These are phyloP conservation scores for Leptinotarsa lineolata DNA, from an alignment of 1,140 invertebrate species.

Conservation along the genomic window DNA sequence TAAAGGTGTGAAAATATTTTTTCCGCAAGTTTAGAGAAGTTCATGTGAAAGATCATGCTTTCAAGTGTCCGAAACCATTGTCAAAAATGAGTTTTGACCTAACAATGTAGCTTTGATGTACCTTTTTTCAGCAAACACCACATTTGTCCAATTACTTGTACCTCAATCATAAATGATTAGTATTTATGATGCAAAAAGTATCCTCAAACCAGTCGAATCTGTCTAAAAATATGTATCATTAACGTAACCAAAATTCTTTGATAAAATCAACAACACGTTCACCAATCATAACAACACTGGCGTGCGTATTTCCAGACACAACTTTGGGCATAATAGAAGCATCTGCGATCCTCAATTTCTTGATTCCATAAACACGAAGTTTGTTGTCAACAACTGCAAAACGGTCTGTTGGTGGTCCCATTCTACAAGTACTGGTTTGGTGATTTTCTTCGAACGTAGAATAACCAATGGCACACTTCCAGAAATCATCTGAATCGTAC, in stretches of 20 bases:
- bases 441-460: slow-evolving; percentile 81
- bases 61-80: too few species aligned
- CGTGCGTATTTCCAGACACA: slow-evolving; percentile 71
- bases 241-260: slow-evolving; percentile 64
- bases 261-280: slow-evolving; percentile 84
- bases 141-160: background rate
- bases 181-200: background rate
- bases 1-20: too few species aligned
- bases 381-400: slow-evolving; percentile 58
- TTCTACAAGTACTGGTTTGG: slow-evolving; percentile 79
- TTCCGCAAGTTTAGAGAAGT: too few species aligned
- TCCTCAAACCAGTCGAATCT: slow-evolving; percentile 54
- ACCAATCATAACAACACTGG: slow-evolving; percentile 79
- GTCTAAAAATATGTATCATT: slow-evolving; percentile 79
- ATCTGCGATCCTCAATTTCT: slow-evolving; percentile 69
- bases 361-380: slow-evolving; percentile 55
- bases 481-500: slow-evolving; percentile 77
- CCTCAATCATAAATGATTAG: background rate
- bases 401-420: slow-evolving; percentile 69
- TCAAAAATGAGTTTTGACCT: too few species aligned
- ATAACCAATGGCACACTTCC: slow-evolving; percentile 75
- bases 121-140: too few species aligned
- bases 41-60: too few species aligned
- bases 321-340: slow-evolving; percentile 73
- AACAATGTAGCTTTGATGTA: too few species aligned